phyloP scores from a whole-genome alignment of 2,113 vertebrate genomes.

The Hystrix brachyura region DNA sequence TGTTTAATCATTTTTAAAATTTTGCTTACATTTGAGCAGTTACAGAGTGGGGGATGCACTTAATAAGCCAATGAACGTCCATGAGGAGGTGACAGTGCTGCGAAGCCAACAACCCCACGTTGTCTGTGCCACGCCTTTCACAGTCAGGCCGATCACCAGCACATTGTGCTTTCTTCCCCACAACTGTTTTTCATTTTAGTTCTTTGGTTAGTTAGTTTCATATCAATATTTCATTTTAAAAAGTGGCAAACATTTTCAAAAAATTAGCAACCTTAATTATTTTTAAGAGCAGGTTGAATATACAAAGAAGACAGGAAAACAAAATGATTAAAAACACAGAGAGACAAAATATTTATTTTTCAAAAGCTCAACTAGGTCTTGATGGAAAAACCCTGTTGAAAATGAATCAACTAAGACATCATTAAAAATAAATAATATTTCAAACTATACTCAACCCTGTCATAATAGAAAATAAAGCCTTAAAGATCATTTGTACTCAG shows the following conservation, averaged over 20 bases:
- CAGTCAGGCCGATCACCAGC: not conserved
- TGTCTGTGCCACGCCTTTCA: not conserved
- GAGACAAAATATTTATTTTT: not conserved
- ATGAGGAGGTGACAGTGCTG: accelerated
- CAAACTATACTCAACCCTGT: not conserved
- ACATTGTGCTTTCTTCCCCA: not conserved
- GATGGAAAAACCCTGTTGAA: not conserved
- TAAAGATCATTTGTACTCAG: not conserved
- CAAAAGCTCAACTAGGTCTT: not conserved
- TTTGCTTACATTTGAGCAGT: not conserved
- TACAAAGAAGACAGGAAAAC: not conserved
- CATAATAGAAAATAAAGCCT: not conserved
- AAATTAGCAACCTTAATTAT: not conserved
- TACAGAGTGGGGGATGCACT: accelerated
- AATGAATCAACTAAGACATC: not conserved
- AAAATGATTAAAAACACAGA: not conserved
- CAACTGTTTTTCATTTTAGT: not conserved
- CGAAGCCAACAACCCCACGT: accelerated
- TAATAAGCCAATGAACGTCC: not conserved
- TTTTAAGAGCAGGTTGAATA: not conserved
- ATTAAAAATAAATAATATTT: not conserved
- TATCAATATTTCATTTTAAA: not conserved
- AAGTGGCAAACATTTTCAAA: not conserved
- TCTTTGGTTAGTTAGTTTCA: not conserved
- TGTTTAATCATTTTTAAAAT: not conserved